These are phyloP conservation scores for Adrianichthys oophorus DNA, from an alignment of 2,797 vertebrate species.

Conservation along the genomic window DNA sequence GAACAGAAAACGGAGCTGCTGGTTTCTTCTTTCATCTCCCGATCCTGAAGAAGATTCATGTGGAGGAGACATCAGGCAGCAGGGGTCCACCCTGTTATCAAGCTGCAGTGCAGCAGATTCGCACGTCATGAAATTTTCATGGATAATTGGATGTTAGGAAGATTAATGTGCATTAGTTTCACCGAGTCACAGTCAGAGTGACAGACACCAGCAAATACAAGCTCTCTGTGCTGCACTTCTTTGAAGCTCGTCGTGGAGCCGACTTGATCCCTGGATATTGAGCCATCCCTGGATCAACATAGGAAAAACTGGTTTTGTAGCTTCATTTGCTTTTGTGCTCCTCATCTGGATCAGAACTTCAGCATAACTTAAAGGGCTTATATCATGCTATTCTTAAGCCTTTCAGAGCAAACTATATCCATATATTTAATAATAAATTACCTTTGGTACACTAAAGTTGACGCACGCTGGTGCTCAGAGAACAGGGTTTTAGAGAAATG, in stretches of 20 bases:
- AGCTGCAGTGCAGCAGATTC: constrained; percentile 28
- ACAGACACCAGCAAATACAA: neutral
- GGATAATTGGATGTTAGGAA: constrained; percentile 59
- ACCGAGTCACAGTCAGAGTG: constrained; percentile 8
- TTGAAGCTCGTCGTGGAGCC: neutral
- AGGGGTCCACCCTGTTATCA: constrained; percentile 44
- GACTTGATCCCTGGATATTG: neutral
- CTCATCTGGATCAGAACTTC: too few relatives aligned
- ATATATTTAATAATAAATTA: too few relatives aligned
- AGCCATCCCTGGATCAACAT: constrained; percentile 1
- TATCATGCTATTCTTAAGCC: too few relatives aligned
- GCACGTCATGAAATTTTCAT: constrained; percentile 44
- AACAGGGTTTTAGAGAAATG: too few relatives aligned
- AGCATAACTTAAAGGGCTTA: too few relatives aligned
- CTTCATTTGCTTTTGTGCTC: too few relatives aligned
- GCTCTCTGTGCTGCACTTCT: constrained; percentile 4
- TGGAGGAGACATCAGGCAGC: constrained; percentile 30
- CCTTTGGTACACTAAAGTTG: too few relatives aligned
- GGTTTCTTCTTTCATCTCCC: constrained; percentile 24
- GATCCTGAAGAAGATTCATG: constrained; percentile 21
- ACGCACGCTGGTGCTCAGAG: too few relatives aligned
- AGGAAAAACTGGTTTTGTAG: too few relatives aligned
- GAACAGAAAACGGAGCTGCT: too few relatives aligned
- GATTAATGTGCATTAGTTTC: constrained; percentile 53
- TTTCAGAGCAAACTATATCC: too few relatives aligned